phyloP scores from a whole-genome alignment of 2,888 invertebrate genomes.

The Calephelis perditalis region DNA sequence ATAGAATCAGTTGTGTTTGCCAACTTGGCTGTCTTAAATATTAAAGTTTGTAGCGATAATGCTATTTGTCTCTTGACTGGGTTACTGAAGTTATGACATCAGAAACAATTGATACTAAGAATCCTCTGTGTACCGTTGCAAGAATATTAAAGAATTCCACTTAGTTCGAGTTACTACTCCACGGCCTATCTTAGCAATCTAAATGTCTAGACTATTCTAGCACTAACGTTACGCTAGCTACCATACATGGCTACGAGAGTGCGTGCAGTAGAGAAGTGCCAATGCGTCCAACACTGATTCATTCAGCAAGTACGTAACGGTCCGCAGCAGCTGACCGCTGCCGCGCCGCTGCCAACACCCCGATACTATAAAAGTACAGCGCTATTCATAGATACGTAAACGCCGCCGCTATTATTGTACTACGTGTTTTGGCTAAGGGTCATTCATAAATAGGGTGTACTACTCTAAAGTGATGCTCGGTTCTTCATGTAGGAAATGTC shows the following conservation, averaged over 20 bases:
- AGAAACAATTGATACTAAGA: too few relatives aligned
- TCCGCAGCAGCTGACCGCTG: background rate
- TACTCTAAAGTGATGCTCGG: background rate
- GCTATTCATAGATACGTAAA: constrained; percentile 22
- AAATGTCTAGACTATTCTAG: too few relatives aligned
- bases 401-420: constrained; percentile 15
- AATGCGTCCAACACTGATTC: background rate
- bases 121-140: too few relatives aligned
- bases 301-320: background rate
- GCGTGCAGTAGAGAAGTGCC: background rate
- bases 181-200: too few relatives aligned
- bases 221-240: background rate
- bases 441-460: constrained; percentile 1
- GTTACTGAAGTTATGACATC: too few relatives aligned
- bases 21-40: too few relatives aligned
- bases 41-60: too few relatives aligned
- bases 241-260: constrained; percentile 2
- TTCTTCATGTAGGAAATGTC: too few relatives aligned
- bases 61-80: too few relatives aligned
- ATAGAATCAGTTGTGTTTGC: too few relatives aligned
- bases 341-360: constrained; percentile 15
- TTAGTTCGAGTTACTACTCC: too few relatives aligned
- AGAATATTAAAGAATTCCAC: too few relatives aligned
- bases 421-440: constrained; percentile 7
- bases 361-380: constrained; percentile 26